These are phyloP conservation scores for Megalopta genalis DNA, from an alignment of 1,140 invertebrate species.

Conservation along the genomic window DNA sequence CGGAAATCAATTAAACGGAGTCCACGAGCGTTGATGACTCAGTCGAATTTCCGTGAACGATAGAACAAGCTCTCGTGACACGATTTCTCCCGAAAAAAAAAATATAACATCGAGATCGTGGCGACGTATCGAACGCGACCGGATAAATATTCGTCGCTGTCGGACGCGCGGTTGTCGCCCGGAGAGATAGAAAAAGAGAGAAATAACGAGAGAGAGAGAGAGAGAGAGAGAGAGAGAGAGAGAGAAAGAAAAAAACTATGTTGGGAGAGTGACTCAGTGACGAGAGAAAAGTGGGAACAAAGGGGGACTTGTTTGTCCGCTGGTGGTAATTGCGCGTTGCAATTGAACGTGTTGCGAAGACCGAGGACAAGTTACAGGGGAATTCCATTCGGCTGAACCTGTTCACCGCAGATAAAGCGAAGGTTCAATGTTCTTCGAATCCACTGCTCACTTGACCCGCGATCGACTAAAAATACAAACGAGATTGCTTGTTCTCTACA, in stretches of 20 bases:
- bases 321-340: constrained; percentile 21
- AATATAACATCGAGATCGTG: constrained; percentile 2
- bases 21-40: constrained; percentile 6
- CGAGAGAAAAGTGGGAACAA: constrained; percentile 23
- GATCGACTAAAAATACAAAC: too few relatives aligned
- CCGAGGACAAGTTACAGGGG: background rate
- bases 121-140: background rate
- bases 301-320: constrained; percentile 24
- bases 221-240: background rate
- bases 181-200: background rate
- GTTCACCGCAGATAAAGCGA: background rate
- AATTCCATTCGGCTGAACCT: background rate
- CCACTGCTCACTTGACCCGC: too few relatives aligned
- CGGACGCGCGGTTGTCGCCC: constrained; percentile 4
- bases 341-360: background rate
- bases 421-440: background rate
- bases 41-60: background rate
- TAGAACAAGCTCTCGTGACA: background rate
- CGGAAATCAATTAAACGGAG: too few relatives aligned
- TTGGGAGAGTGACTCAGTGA: constrained; percentile 40
- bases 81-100: background rate
- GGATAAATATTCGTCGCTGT: constrained; percentile 9
- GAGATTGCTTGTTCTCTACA: too few relatives aligned
- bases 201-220: background rate
- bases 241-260: constrained; percentile 10